phyloP scores from a whole-genome alignment of 2,113 vertebrate genomes.

The Guaruba guarouba region DNA sequence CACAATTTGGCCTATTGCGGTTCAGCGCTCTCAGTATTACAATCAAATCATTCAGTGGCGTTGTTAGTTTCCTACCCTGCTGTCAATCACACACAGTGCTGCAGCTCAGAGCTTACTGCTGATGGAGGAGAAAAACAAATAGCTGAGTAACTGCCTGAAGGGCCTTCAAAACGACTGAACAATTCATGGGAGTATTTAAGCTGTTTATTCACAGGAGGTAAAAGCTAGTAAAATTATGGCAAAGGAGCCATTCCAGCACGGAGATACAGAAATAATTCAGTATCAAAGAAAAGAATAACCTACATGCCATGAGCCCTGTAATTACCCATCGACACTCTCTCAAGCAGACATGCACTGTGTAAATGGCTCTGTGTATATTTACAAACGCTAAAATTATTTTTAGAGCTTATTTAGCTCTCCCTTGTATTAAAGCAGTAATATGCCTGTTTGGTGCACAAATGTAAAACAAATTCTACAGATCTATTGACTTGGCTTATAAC shows the following conservation, averaged over 20 bases:
- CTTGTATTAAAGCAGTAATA: background rate
- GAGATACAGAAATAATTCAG: background rate
- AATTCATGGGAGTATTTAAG: background rate
- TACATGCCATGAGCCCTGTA: background rate
- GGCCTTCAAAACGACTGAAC: background rate
- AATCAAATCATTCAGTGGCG: background rate
- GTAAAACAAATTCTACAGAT: background rate
- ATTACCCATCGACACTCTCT: background rate
- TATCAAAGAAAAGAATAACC: background rate
- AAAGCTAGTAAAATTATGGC: background rate
- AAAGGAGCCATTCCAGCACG: background rate
- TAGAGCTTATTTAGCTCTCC: background rate
- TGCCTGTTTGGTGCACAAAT: background rate
- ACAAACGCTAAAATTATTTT: background rate
- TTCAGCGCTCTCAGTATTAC: background rate
- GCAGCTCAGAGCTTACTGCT: background rate
- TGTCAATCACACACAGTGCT: background rate
- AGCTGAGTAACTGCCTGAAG: fast-evolving
- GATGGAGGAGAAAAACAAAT: background rate
- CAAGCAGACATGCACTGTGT: background rate
- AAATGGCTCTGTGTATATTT: background rate
- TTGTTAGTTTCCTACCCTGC: background rate
- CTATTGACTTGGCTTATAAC: background rate
- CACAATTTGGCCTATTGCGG: background rate
- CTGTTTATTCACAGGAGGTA: background rate